These are phyloP conservation scores for Magallana nippona DNA, from an alignment of 2,888 invertebrate genomes.

Conservation along the genomic window DNA sequence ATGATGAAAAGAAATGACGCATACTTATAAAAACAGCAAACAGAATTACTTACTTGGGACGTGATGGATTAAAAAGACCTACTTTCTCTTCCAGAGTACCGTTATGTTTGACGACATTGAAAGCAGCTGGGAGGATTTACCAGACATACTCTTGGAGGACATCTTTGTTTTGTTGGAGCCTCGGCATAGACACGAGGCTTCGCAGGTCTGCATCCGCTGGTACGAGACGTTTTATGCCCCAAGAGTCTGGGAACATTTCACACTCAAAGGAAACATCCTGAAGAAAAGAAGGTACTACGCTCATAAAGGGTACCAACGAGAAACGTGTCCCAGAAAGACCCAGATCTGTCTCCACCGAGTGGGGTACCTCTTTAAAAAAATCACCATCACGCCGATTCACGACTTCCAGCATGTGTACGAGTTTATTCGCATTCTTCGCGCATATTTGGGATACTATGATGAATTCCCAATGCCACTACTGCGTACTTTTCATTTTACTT, in stretches of 20 bases:
- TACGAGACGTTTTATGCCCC: conserved; percentile 85
- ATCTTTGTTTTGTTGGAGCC: conserved; percentile 86
- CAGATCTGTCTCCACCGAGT: conserved; percentile 85
- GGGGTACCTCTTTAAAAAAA: conserved; percentile 85
- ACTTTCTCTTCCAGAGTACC: not conserved
- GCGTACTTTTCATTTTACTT: conserved; percentile 84
- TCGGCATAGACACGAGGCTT: conserved; percentile 87
- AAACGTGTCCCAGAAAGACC: conserved; percentile 80
- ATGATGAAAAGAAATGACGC: no score
- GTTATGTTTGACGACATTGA: conserved; percentile 51
- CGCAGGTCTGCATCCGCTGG: conserved; percentile 82
- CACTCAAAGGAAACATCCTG: conserved; percentile 86
- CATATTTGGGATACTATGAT: conserved; percentile 84
- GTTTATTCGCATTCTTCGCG: conserved; percentile 90
- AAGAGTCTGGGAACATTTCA: conserved; percentile 86
- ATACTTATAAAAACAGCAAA: no score
- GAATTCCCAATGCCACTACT: conserved; percentile 72
- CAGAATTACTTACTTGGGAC: no score
- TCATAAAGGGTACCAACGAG: conserved; percentile 90
- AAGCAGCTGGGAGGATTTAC: conserved; percentile 84
- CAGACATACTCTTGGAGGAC: conserved; percentile 87
- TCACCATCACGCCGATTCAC: conserved; percentile 87
- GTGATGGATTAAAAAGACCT: no score
- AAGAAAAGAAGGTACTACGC: conserved; percentile 89
- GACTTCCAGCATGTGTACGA: conserved; percentile 91